Evolutionary conservation across 2,113 vertebrate genomes (phyloP), one percentile per base, ranked within the genome.

Genomic region (Ptyas mucosa): DNA sequence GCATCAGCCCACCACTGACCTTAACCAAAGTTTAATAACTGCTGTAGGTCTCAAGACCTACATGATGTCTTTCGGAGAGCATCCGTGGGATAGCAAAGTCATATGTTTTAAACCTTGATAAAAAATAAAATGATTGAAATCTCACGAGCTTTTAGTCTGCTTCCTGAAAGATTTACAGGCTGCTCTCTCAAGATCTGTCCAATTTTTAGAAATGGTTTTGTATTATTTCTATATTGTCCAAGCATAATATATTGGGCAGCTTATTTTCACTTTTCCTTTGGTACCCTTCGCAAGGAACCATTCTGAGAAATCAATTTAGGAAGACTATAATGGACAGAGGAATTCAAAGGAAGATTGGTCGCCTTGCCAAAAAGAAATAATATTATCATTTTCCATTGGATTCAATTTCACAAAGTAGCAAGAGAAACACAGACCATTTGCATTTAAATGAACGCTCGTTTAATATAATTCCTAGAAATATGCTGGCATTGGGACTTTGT

Each of bases 361-460:
- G 87, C 10, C 1, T 51, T 20, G n/a, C 0, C 11, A 64, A 5
- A 3, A 86, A 51, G 69, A 93, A 94, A 90, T 1, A 26, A 58
- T 90, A 46, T 91, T 14, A 85, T 43, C 11, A 91, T 93, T 93
- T 54, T 8, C 90, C 61, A 93, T 85, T 23, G 34, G 90, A 69
- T 86, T 85, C 29, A 89, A 90, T 75, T 88, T 81, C 24, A 26
- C 6, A 69, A 21, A 54, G 0, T 51, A 88, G 88, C 52, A 92
- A 93, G 91, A 7, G 8, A 93, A 93, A 93, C 86, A 57, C 85
- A 86, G 64, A 81, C 3, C 1, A 55, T 69, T 94, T 92, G 9
- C 23, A 91, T 93, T 94, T 52, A 95, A 93, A 88, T 90, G 29
- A 94, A n/a, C 0, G 3, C 85, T 89, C 52, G 5, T 92, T 52